Percentiles rank a stretch among this genome's conserved stretches.
phyloP scores from a whole-genome alignment of 2,888 invertebrate genomes.

The Dynastes grantii region DNA sequence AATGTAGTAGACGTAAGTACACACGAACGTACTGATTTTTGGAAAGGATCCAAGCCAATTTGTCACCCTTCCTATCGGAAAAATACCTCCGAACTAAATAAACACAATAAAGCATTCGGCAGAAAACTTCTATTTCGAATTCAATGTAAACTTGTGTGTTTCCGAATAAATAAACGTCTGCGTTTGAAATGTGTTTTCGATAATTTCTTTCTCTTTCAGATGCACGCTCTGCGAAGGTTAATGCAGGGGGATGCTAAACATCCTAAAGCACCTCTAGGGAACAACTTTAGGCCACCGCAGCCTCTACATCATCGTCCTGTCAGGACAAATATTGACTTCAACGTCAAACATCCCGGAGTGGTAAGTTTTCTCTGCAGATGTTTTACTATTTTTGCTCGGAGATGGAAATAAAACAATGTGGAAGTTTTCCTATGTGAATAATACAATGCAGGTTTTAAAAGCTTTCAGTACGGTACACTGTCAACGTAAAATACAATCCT shows the following conservation, averaged over 20 bases:
- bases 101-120: constrained; percentile 30
- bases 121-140: constrained; percentile 42
- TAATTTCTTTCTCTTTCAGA: constrained; percentile 72
- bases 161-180: constrained; percentile 42
- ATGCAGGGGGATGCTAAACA: constrained; percentile 92
- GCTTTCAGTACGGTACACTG: constrained; percentile 32
- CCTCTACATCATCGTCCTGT: constrained; percentile 94
- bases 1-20: neutral
- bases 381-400: constrained; percentile 47
- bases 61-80: constrained; percentile 21
- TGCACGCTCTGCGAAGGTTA: constrained; percentile 86
- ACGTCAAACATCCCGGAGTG: constrained; percentile 80
- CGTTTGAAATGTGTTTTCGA: constrained; percentile 50
- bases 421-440: constrained; percentile 44
- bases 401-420: constrained; percentile 43
- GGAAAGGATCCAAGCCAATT: constrained; percentile 11
- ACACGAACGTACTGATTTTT: constrained; percentile 15
- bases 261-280: constrained; percentile 92
- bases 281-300: constrained; percentile 96
- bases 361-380: constrained; percentile 60
- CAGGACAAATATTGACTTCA: constrained; percentile 97
- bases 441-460: constrained; percentile 45
- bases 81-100: constrained; percentile 31
- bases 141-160: constrained; percentile 42
- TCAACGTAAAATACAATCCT: constrained; percentile 17